These are phyloP conservation scores for Masnerella sp. DNA, from an alignment of 2,888 invertebrate species.

Conservation along the genomic window DNA sequence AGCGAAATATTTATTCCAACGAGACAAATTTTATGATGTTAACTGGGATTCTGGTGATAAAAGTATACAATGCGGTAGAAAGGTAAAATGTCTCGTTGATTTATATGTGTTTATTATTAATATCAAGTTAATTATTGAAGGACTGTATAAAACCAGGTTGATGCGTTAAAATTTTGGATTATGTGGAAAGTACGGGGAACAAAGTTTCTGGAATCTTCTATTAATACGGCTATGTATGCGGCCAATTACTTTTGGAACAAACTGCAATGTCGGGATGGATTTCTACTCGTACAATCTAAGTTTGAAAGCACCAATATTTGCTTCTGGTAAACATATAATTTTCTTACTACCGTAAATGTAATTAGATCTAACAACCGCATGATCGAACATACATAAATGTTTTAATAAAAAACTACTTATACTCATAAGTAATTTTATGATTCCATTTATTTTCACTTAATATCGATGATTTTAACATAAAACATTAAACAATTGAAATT, in stretches of 20 bases:
- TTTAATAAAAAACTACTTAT: too few relatives aligned
- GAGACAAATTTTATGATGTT: slow-evolving; percentile 90
- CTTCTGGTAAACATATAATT: slow-evolving; percentile 95
- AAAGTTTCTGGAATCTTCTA: slow-evolving; percentile 80
- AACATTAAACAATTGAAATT: too few relatives aligned
- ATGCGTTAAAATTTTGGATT: slow-evolving; percentile 94
- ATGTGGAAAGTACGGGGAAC: slow-evolving; percentile 92
- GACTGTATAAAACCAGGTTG: slow-evolving; percentile 79
- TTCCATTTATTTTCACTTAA: too few relatives aligned
- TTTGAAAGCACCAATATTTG: slow-evolving; percentile 91
- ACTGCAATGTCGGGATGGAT: slow-evolving; percentile 80
- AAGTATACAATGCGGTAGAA: slow-evolving; percentile 94
- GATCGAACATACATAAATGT: too few relatives aligned
- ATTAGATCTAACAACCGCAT: too few relatives aligned
- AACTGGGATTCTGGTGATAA: slow-evolving; percentile 91
- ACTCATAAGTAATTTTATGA: too few relatives aligned
- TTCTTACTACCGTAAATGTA: too few relatives aligned
- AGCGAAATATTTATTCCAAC: slow-evolving; percentile 89
- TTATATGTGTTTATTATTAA: not conserved
- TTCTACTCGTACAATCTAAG: slow-evolving; percentile 81
- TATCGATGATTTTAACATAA: too few relatives aligned
- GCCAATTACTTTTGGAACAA: slow-evolving; percentile 80
- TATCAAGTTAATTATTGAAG: not conserved
- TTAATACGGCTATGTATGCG: slow-evolving; percentile 83
- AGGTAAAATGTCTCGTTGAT: slow-evolving; percentile 78